Conservation (phyloP, 2,113 vertebrate species). For the Lonchura striata region DNA sequence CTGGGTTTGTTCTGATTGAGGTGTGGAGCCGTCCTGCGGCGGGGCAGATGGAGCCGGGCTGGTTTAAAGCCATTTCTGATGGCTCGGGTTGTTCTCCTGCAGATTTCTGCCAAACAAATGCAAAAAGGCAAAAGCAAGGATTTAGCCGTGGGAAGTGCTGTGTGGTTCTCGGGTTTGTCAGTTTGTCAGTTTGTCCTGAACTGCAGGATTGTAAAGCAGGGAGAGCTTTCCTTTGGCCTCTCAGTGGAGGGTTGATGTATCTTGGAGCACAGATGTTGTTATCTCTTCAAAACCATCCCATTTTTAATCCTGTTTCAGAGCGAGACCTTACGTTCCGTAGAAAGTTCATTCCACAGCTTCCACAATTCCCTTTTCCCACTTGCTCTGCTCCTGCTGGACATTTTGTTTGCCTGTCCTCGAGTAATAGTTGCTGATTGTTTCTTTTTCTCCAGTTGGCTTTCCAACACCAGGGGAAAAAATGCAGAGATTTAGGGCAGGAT, state of each 20-base stretch:
- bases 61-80: no score
- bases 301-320: background rate
- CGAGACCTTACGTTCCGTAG: rapidly evolving
- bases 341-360: background rate
- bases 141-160: no score
- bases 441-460: background rate
- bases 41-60: no score
- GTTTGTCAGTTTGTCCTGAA: rapidly evolving
- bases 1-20: no score
- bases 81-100: no score
- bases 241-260: rapidly evolving
- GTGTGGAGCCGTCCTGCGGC: no score
- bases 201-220: background rate
- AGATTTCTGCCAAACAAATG: no score
- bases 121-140: no score
- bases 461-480: background rate
- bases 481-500: background rate
- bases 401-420: background rate
- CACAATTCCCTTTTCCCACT: background rate
- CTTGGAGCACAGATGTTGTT: no score
- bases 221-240: background rate
- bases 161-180: rapidly evolving
- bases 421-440: background rate
- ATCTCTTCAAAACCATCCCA: rapidly evolving
- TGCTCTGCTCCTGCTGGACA: background rate